phyloP scores from a whole-genome alignment of 2,797 vertebrate species.

The Siniperca obscura region DNA sequence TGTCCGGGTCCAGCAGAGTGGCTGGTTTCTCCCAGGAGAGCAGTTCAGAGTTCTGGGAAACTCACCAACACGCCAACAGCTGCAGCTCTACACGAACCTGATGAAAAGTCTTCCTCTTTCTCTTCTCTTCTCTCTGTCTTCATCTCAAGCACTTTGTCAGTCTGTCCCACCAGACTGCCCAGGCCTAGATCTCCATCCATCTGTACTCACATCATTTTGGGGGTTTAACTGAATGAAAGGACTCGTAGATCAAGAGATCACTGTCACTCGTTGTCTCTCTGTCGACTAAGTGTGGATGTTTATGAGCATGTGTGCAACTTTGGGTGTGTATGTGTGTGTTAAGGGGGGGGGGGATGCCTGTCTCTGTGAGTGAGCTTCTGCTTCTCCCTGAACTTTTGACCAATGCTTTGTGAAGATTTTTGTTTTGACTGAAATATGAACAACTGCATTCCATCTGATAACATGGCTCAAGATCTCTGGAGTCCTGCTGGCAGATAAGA shows the following conservation, averaged over 20 bases:
- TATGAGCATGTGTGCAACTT: not conserved
- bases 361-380: slow-evolving; percentile 15
- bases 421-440: slow-evolving; percentile 51
- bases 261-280: slow-evolving; percentile 21
- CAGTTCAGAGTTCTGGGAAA: slow-evolving; percentile 82
- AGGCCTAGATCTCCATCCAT: slow-evolving; percentile 53
- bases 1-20: slow-evolving; percentile 65
- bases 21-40: slow-evolving; percentile 74
- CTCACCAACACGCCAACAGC: slow-evolving; percentile 79
- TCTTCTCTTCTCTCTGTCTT: slow-evolving; percentile 57
- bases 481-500: slow-evolving; percentile 28
- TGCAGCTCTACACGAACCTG: slow-evolving; percentile 78
- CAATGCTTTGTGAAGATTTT: slow-evolving; percentile 13
- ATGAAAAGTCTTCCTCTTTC: slow-evolving; percentile 80
- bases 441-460: slow-evolving; percentile 8
- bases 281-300: slow-evolving; percentile 33
- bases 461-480: slow-evolving; percentile 1
- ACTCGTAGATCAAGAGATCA: slow-evolving; percentile 62
- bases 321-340: slow-evolving; percentile 14
- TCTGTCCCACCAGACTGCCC: slow-evolving; percentile 42
- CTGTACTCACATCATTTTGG: slow-evolving; percentile 65
- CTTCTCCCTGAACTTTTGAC: slow-evolving; percentile 43
- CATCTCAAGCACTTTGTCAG: slow-evolving; percentile 56
- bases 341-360: not conserved
- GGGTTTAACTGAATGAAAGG: slow-evolving; percentile 60